Evolutionary conservation across 1,140 invertebrate species (phyloP), one percentile per base, ranked within the genome.

Genomic region (Cotesia glomerata): DNA sequence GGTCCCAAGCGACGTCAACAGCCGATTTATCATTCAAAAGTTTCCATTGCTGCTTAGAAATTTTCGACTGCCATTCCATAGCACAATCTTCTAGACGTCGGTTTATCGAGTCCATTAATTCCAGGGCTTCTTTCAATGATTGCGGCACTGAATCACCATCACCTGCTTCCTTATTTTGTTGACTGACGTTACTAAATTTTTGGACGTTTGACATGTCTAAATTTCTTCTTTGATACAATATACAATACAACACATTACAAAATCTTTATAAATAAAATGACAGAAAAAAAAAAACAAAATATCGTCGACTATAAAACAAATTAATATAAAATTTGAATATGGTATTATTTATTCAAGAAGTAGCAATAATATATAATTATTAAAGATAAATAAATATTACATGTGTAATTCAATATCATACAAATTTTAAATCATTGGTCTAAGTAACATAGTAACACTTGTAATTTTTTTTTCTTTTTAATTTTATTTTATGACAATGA

Each of bases 31-130:
- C 75, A 63, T 80, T 79, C 32, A 82, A 56, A 18, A 79, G 74
- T 70, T 76, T 74, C 83, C 83, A 85, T 51, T 85, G 85, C 59
- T 79, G 74, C 32, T 75, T 75, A 2, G 84, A 85, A 39, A 85
- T 59, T 14, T 69, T 69, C 0, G 81, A 76, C 66, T 82, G 78
- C 74, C 78, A 82, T 52, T 85, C 79, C 11, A 82, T 78, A 5
- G 81, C 77, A 35, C 80, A 82, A 56, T 85, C 82, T 65, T 86
- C 79, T 7, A 86, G 70, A 66, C 72, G 71, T 51, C 68, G 63
- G 52, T 79, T 82, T 11, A 81, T 72, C 1, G 73, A 79, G 18
- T 58, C 74, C 67, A 78, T 73, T 35, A 81, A 70, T n/a, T 36
- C 62, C 1, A 79, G 13, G 8, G 79, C 66, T 74, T 81, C 78